Evolutionary conservation across 2,888 invertebrate species (phyloP), one percentile per base, ranked within the genome.

Genomic region (Drosophila lacicola): DNA sequence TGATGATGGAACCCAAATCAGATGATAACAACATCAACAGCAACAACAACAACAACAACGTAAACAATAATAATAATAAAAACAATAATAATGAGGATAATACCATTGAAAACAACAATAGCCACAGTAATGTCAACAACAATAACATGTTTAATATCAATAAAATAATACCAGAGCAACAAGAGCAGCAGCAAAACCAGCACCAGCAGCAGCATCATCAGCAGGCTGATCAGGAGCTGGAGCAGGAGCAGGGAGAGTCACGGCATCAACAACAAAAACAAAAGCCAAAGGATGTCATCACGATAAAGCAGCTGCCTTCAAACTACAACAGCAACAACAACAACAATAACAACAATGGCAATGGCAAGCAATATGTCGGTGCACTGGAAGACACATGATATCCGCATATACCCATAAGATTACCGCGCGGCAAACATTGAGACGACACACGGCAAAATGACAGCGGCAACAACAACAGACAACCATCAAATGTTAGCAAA

Each of bases 271-370:
- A 72, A 39, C 53, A 63, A 42, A 64, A 80, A 60, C 78, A 80
- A 63, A 88, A 87, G 74, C 82, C 87, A 82, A 89, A 88, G 89
- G 90, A 90, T 82, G 88, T 88, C 49, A 82, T 88, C 79, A 87
- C 88, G 77, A 86, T 90, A 87, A 90, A 82, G 70, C 87, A 90
- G 74, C 74, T 87, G 72, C 72, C 82, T 66, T 72, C 76, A 66
- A 80, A 80, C 61, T 70, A 50, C 55, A 74, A 77, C 50, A 72
- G 41, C 58, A 71, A 54, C 42, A 66, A 37, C 51, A 68, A 50
- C 41, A 63, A 68, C 50, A 58, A 68, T 33, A 68, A 72, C 39
- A 66, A 53, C 44, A 60, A 69, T 36, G 74, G 66, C 63, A 70
- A 66, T 41, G 63, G 73, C 58, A 68, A 68, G 39, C 78, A 78